Evolutionary conservation across 2,113 vertebrate genomes (phyloP).

Genomic region (Anser brachyrhynchus): DNA sequence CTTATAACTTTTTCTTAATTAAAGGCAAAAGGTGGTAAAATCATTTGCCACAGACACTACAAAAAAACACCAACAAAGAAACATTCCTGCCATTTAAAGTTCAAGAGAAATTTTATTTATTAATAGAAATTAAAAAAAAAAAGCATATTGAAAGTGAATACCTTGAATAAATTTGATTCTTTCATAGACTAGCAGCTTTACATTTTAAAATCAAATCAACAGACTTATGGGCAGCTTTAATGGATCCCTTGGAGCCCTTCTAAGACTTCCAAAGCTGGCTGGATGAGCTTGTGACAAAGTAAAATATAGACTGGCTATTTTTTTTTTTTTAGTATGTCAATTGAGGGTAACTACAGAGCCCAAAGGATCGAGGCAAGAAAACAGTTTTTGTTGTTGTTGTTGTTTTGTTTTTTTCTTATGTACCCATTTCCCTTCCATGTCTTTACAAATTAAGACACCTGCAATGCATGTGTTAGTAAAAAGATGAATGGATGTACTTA

Average conservation of each 20-base stretch:
- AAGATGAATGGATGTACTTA: neutral
- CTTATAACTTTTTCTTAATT: neutral
- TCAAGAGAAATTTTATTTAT: neutral
- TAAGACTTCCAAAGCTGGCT: neutral
- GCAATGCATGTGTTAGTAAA: neutral
- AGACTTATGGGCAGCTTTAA: neutral
- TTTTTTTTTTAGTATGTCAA: neutral
- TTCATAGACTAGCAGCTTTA: neutral
- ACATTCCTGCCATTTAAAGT: neutral
- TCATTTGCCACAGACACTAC: neutral
- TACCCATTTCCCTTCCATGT: neutral
- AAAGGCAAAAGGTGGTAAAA: neutral
- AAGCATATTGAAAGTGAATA: neutral
- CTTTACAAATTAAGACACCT: neutral
- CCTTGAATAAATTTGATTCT: neutral
- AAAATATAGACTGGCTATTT: neutral
- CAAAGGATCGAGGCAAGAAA: neutral
- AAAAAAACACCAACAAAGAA: neutral
- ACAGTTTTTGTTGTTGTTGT: too few species aligned
- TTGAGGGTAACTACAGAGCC: neutral
- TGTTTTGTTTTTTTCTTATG: neutral
- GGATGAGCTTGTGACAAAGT: neutral
- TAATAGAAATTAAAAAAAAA: neutral
- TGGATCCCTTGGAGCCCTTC: neutral
- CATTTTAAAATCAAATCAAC: neutral